Evolutionary conservation across 2,888 invertebrate genomes (phyloP).

Genomic region (Hyposoter dolosus): DNA sequence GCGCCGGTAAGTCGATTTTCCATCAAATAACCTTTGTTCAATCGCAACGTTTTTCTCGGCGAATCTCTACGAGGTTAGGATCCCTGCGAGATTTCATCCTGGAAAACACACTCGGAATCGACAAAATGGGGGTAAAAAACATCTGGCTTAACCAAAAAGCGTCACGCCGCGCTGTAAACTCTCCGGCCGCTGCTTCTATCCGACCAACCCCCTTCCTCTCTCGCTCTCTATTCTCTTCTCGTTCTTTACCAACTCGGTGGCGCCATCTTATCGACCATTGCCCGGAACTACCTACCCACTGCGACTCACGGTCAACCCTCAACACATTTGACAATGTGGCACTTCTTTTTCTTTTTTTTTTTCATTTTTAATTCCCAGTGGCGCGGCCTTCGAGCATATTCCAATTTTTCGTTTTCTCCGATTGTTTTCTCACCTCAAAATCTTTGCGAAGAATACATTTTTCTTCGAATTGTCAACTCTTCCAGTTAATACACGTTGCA

Average conservation of each 20-base stretch:
- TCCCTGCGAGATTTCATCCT: background rate
- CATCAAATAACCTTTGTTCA: background rate
- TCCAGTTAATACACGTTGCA: background rate
- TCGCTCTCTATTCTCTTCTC: conserved; percentile 26
- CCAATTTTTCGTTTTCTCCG: background rate
- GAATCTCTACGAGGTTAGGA: background rate
- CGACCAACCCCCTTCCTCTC: background rate
- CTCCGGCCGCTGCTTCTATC: conserved; percentile 33
- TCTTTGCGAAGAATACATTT: background rate
- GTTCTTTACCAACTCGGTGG: conserved; percentile 64
- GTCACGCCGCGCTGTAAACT: conserved; percentile 36
- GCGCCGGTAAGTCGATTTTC: conserved; percentile 80
- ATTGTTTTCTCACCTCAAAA: background rate
- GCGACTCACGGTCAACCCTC: conserved; percentile 11
- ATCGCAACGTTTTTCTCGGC: background rate
- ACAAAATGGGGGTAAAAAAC: conserved; percentile 27
- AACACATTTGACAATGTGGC: conserved; percentile 29
- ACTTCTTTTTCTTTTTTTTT: conserved; percentile 10
- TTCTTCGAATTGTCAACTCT: background rate
- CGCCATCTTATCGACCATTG: conserved; percentile 71
- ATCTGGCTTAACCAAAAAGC: conserved; percentile 54
- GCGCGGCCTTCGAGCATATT: conserved; percentile 2
- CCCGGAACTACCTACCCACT: conserved; percentile 40
- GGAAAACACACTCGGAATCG: background rate
- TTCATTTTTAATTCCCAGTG: background rate